phyloP scores from a whole-genome alignment of 2,797 vertebrate genomes.

The Triplophysa bombifrons region DNA sequence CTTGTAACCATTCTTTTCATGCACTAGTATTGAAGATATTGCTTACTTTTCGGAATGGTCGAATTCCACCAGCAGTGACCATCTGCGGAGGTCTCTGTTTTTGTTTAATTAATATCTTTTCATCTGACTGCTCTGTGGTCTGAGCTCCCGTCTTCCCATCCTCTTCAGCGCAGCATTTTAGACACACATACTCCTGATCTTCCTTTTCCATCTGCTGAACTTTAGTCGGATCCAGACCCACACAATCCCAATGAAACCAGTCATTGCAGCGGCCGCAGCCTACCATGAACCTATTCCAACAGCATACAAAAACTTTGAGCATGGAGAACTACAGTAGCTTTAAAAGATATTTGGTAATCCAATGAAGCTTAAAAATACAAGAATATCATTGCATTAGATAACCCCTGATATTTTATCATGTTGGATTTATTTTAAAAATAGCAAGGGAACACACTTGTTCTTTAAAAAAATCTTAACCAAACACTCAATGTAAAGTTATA shows the following conservation, averaged over 20 bases:
- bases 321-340: not conserved
- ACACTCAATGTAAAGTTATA: too few relatives aligned
- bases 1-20: too few relatives aligned
- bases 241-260: conserved; percentile 99
- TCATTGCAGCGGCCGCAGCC: conserved; percentile 97
- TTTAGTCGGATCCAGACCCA: conserved; percentile 92
- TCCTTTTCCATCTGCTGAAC: conserved; percentile 96
- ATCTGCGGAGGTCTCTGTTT: conserved; percentile 77
- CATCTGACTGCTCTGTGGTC: conserved; percentile 73
- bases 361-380: too few relatives aligned
- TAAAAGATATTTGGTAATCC: too few relatives aligned
- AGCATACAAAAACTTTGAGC: not conserved
- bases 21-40: not conserved
- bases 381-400: too few relatives aligned
- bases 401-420: too few relatives aligned
- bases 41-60: conserved; percentile 86
- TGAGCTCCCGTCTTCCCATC: conserved; percentile 76
- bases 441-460: too few relatives aligned
- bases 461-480: too few relatives aligned
- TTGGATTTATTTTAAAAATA: conserved; percentile 2
- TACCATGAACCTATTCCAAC: conserved; percentile 90
- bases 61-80: conserved; percentile 76
- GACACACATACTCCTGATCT: conserved; percentile 96
- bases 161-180: conserved; percentile 94
- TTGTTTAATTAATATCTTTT: conserved; percentile 72